phyloP scores from a whole-genome alignment of 2,888 invertebrate species.

The Linhomoeus sp. region DNA sequence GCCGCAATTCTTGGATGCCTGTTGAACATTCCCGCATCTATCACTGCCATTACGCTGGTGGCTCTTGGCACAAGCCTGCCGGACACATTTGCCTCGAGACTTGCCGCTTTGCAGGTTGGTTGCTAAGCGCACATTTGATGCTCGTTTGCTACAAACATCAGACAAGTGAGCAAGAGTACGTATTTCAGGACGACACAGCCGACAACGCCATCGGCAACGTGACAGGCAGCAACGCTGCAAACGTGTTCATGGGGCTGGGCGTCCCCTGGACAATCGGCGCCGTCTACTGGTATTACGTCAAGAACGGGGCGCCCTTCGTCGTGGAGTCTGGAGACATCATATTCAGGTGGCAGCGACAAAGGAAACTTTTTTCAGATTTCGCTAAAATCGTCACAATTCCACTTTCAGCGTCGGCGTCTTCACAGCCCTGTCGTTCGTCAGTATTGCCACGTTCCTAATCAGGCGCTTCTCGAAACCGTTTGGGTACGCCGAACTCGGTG shows the following conservation, averaged over 20 bases:
- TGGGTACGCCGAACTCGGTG: conserved; percentile 39
- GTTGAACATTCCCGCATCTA: conserved; percentile 32
- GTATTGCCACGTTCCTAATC: conserved; percentile 33
- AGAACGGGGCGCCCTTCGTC: no score
- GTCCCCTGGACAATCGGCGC: no score
- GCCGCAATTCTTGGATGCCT: conserved; percentile 42
- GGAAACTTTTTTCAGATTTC: no score
- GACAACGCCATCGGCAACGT: conserved; percentile 44
- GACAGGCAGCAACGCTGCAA: conserved; percentile 44
- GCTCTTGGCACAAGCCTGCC: conserved; percentile 41
- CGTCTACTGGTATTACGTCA: no score
- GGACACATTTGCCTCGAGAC: conserved; percentile 41
- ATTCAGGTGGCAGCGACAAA: no score
- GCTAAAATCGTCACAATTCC: no score
- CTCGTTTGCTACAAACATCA: no score
- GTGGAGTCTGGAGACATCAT: no score
- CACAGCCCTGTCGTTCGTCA: conserved; percentile 34
- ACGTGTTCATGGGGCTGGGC: conserved; percentile 42
- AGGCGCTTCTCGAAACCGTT: conserved; percentile 33
- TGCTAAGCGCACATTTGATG: no score
- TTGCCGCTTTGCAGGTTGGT: conserved; percentile 38
- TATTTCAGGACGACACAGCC: conserved; percentile 38
- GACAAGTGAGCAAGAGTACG: no score
- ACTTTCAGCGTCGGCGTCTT: conserved; percentile 39
- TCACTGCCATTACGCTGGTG: conserved; percentile 36